phyloP scores from a whole-genome alignment of 1,140 invertebrate species.

The Tetragonula clypearis region DNA sequence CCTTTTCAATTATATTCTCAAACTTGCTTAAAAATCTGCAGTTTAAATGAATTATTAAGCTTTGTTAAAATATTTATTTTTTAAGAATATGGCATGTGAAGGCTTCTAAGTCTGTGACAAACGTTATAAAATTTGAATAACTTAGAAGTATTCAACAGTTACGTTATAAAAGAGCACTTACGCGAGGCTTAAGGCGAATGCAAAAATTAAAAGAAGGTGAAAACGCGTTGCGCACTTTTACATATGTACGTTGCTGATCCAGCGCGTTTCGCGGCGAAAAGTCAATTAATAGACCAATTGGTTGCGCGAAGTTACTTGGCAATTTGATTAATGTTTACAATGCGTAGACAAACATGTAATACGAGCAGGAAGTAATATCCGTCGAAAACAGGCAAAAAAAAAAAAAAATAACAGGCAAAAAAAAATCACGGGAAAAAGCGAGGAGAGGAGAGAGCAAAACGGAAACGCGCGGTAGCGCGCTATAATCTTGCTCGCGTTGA shows the following conservation, averaged over 20 bases:
- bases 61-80: too few relatives aligned
- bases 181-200: too few relatives aligned
- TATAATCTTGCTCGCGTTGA: constrained; percentile 39
- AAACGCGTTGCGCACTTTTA: too few relatives aligned
- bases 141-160: too few relatives aligned
- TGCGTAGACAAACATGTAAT: constrained; percentile 17
- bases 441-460: background rate
- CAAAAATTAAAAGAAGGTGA: too few relatives aligned
- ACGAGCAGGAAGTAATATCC: constrained; percentile 15
- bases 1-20: too few relatives aligned
- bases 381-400: background rate
- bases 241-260: background rate
- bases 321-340: constrained; percentile 43
- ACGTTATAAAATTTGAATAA: too few relatives aligned
- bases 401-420: background rate
- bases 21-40: too few relatives aligned
- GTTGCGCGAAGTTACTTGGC: background rate
- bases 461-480: background rate
- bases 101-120: too few relatives aligned
- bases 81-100: too few relatives aligned
- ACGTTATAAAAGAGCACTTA: too few relatives aligned
- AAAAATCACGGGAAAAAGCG: background rate
- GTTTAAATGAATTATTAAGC: too few relatives aligned
- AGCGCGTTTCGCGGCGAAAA: background rate
- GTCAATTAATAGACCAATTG: constrained; percentile 14